These are phyloP conservation scores for Todiramphus chloris DNA, from an alignment of 2,113 vertebrate genomes.

Conservation along the genomic window DNA sequence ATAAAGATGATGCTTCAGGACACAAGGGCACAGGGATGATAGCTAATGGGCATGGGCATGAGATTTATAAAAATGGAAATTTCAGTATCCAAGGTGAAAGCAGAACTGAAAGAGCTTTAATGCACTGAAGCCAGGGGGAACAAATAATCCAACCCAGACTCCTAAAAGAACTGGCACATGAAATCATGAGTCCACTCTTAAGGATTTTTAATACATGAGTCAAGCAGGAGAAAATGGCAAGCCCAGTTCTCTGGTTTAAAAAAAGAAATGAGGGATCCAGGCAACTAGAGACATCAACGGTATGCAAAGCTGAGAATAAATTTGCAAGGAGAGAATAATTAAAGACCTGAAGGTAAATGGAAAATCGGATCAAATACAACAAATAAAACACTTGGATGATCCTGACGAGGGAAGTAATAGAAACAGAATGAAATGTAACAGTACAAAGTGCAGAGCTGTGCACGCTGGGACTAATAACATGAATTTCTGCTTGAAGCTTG, in stretches of 20 bases:
- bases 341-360: constrained; percentile 59
- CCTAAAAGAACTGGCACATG: background rate
- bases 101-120: constrained; percentile 42
- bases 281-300: background rate
- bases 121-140: constrained; percentile 22
- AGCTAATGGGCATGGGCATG: constrained; percentile 25
- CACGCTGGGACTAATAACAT: background rate
- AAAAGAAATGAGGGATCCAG: background rate
- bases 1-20: constrained; percentile 16
- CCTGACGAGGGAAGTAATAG: background rate
- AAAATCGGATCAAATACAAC: constrained; percentile 42
- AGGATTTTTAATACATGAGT: background rate
- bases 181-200: background rate
- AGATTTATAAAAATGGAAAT: constrained; percentile 61
- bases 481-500: constrained; percentile 29
- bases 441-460: constrained; percentile 29
- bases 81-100: constrained; percentile 33
- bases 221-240: background rate
- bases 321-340: constrained; percentile 44
- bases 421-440: constrained; percentile 12
- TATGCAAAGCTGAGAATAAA: constrained; percentile 25
- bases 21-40: background rate
- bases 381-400: constrained; percentile 48
- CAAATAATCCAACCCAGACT: constrained; percentile 34
- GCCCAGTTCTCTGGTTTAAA: background rate